A percentile compares a stretch with the other conserved stretches of the same genome.
phyloP scores from a whole-genome alignment of 2,888 invertebrate species.

The Anarsia innoxiella region DNA sequence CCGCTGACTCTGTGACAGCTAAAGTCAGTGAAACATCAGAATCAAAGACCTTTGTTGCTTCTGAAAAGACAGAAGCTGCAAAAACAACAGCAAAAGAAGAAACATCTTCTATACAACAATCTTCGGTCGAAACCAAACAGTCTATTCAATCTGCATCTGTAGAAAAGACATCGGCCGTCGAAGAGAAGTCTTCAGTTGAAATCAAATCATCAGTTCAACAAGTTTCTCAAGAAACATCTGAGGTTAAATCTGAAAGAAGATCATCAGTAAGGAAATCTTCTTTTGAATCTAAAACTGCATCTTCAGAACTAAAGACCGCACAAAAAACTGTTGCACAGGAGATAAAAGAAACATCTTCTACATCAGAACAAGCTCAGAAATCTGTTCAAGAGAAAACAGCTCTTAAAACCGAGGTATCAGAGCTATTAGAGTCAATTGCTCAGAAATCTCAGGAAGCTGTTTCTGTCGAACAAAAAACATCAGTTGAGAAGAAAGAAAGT shows the following conservation, averaged over 20 bases:
- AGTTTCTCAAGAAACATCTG: constrained; percentile 17
- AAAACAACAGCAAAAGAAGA: constrained; percentile 25
- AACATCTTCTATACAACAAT: constrained; percentile 18
- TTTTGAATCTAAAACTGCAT: background rate
- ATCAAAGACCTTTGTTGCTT: constrained; percentile 29
- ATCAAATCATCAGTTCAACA: constrained; percentile 3
- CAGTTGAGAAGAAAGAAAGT: constrained; percentile 2
- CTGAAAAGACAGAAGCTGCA: constrained; percentile 15
- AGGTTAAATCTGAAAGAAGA: background rate
- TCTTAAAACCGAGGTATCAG: background rate
- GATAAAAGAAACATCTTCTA: constrained; percentile 11
- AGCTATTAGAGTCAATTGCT: too few species aligned
- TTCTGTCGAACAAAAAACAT: background rate
- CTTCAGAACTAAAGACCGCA: background rate
- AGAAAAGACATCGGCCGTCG: constrained; percentile 10
- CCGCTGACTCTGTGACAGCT: constrained; percentile 44
- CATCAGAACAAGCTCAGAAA: background rate
- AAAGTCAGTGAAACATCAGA: constrained; percentile 32
- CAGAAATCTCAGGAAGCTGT: background rate
- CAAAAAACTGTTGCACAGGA: background rate
- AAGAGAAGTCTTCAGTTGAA: constrained; percentile 3
- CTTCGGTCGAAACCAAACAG: constrained; percentile 14
- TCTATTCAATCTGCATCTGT: constrained; percentile 18
- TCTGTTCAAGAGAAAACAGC: constrained; percentile 1
- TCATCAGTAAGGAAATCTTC: background rate